Conservation (phyloP, 2,113 vertebrate species). For the Melanerpes aurifrons region DNA sequence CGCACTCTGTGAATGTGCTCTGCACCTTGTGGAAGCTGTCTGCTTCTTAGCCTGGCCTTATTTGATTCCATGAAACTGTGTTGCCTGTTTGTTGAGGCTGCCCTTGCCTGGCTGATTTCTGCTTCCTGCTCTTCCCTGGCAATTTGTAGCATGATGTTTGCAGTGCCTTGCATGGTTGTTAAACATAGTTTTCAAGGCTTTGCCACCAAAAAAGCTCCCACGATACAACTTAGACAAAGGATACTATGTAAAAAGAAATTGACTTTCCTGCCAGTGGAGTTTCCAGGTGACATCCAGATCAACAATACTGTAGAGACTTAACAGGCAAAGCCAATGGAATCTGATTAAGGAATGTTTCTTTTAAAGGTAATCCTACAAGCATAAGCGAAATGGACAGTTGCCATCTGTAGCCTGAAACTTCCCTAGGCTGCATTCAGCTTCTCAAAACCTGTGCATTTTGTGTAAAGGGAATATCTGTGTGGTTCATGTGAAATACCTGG, state of each 20-base stretch:
- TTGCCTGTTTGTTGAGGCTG: not conserved
- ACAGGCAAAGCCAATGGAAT: not conserved
- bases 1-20: not conserved
- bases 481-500: not conserved
- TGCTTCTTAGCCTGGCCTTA: not conserved
- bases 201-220: not conserved
- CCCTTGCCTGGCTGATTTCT: not conserved
- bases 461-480: not conserved
- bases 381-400: constrained; percentile 14
- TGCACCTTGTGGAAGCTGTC: not conserved
- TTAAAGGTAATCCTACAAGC: not conserved
- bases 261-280: not conserved
- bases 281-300: not conserved
- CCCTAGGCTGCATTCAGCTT: not conserved
- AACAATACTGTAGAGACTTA: not conserved
- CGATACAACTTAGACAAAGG: not conserved
- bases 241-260: not conserved
- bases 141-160: not conserved
- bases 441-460: not conserved
- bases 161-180: not conserved
- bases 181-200: not conserved
- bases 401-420: not conserved
- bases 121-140: not conserved
- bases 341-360: not conserved
- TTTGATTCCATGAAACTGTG: no score